These are phyloP conservation scores for Clarias batrachus DNA, from an alignment of 2,113 vertebrate genomes.

Conservation along the genomic window DNA sequence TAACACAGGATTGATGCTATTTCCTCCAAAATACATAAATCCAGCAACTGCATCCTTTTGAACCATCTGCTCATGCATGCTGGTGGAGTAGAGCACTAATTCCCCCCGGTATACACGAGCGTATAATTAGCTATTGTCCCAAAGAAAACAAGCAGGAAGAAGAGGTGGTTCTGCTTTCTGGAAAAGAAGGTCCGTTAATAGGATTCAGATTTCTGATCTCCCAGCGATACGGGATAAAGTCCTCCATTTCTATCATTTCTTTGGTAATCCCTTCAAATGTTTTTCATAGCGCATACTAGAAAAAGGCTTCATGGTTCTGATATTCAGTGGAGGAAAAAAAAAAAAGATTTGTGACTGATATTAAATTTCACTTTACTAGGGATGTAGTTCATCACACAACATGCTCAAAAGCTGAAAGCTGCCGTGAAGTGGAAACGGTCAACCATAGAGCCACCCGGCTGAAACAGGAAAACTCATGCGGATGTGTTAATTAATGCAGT, in stretches of 20 bases:
- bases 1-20: background rate
- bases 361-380: background rate
- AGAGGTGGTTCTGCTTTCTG: background rate
- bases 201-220: background rate
- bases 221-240: background rate
- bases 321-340: background rate
- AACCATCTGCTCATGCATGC: background rate
- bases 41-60: background rate
- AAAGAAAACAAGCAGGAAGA: background rate
- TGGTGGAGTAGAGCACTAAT: background rate
- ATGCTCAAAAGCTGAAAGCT: background rate
- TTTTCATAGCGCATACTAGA: background rate
- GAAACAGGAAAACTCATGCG: background rate
- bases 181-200: background rate
- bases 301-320: background rate
- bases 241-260: background rate
- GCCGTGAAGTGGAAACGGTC: slow-evolving; percentile 1
- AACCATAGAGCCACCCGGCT: background rate
- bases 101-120: background rate
- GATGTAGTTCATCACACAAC: background rate
- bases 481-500: background rate
- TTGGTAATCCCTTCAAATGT: background rate
- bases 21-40: background rate
- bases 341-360: background rate
- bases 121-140: background rate